Conservation (phyloP, 2,888 invertebrate species). For the Alcis repandata region DNA sequence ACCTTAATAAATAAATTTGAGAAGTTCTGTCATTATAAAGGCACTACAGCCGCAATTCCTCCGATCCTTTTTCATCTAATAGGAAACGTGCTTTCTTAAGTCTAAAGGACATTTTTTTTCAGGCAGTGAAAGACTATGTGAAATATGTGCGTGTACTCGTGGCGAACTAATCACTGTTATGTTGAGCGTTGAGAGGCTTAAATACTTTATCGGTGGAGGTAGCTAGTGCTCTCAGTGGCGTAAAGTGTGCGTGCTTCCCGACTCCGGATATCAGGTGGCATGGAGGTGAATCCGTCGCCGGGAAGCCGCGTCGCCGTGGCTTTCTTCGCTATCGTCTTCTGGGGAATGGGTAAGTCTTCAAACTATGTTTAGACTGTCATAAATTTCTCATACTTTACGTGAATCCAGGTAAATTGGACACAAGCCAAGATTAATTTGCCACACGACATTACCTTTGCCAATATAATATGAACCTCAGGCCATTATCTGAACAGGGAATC, state of each 20-base stretch:
- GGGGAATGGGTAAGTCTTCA: conserved; percentile 79
- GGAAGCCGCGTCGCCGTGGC: conserved; percentile 81
- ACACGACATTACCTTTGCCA: conserved; percentile 43
- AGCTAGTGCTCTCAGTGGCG: conserved; percentile 35
- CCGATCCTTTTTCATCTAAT: conserved; percentile 24
- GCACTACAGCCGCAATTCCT: conserved; percentile 26
- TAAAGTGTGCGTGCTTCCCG: conserved; percentile 53
- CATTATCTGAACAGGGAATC: conserved; percentile 42
- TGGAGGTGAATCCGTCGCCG: conserved; percentile 74
- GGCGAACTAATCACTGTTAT: conserved; percentile 64
- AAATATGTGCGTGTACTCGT: conserved; percentile 69
- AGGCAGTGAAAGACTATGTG: conserved; percentile 58
- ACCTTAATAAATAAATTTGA: conserved; percentile 44
- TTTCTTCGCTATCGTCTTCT: conserved; percentile 78
- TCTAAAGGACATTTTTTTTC: conserved; percentile 48
- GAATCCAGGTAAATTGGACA: conserved; percentile 40
- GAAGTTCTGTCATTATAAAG: conserved; percentile 34
- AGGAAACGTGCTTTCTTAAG: conserved; percentile 25
- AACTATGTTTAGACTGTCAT: conserved; percentile 13
- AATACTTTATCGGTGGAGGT: conserved; percentile 37
- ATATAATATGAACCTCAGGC: conserved; percentile 35
- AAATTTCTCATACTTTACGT: conserved; percentile 26
- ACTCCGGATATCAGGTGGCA: conserved; percentile 66
- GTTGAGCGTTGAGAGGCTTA: conserved; percentile 43
- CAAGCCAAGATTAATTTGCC: conserved; percentile 43